Evolutionary conservation across 2,888 invertebrate genomes (phyloP).

Genomic region (Trachelus troglodyta): DNA sequence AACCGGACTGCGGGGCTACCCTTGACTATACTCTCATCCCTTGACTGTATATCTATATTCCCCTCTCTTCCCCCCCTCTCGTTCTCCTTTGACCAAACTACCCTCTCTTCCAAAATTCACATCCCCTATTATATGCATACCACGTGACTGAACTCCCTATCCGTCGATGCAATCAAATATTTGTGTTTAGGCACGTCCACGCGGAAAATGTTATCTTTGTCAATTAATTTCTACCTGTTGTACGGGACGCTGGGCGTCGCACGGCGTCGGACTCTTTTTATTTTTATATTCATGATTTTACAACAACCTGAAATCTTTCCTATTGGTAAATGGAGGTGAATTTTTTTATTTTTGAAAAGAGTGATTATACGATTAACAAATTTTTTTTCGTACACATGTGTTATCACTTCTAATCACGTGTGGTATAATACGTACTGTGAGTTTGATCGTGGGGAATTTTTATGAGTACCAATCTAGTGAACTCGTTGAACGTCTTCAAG

Average conservation of each 20-base stretch:
- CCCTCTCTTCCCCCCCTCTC: constrained; percentile 19
- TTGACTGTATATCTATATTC: constrained; percentile 26
- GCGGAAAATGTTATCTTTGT: constrained; percentile 64
- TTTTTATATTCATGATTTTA: background rate
- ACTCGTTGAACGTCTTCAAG: background rate
- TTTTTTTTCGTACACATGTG: background rate
- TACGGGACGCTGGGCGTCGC: constrained; percentile 34
- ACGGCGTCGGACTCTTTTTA: background rate
- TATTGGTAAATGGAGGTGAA: background rate
- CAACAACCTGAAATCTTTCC: background rate
- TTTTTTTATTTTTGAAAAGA: background rate
- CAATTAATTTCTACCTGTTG: constrained; percentile 65
- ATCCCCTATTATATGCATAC: constrained; percentile 11
- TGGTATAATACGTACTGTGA: background rate
- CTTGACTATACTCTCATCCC: background rate
- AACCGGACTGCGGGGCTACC: constrained; percentile 54
- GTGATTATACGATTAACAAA: too few relatives aligned
- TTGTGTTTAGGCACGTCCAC: constrained; percentile 59
- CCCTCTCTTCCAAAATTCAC: constrained; percentile 9
- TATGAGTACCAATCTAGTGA: background rate
- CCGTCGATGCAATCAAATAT: constrained; percentile 53
- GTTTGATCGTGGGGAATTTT: background rate
- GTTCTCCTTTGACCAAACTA: constrained; percentile 7
- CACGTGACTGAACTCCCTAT: constrained; percentile 18
- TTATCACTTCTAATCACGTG: background rate